Percentiles rank a stretch among this genome's conserved stretches.
Evolutionary conservation across 1,140 invertebrate species (phyloP).

Genomic region (Philopotamus ludificatus): DNA sequence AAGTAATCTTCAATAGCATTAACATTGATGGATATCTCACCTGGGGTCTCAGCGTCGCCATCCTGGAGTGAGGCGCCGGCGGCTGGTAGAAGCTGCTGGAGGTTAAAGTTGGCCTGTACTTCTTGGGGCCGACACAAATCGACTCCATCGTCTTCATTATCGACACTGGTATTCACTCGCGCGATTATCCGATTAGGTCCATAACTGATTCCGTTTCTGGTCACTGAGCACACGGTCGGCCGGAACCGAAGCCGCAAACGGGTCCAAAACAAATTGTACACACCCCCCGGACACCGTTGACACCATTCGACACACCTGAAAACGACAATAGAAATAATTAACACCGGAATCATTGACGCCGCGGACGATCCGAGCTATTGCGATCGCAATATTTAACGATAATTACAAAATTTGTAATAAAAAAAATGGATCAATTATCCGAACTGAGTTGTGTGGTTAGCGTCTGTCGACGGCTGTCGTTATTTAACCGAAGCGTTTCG

Average conservation of each 20-base stretch:
- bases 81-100: constrained; percentile 52
- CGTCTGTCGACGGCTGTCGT: too few relatives aligned
- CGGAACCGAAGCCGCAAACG: not conserved
- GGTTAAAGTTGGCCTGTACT: constrained; percentile 52
- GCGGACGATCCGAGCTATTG: too few relatives aligned
- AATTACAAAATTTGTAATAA: too few relatives aligned
- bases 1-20: not conserved
- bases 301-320: constrained; percentile 4
- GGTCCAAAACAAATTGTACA: not conserved
- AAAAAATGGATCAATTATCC: too few relatives aligned
- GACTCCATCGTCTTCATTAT: constrained; percentile 56
- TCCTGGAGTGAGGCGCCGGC: constrained; percentile 50
- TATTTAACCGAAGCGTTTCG: too few relatives aligned
- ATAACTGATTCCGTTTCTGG: constrained; percentile 15
- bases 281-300: not conserved
- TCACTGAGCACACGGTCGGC: not conserved
- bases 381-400: too few relatives aligned
- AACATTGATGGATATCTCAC: constrained; percentile 43
- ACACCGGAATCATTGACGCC: too few relatives aligned
- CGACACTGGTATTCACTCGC: not conserved
- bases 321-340: not conserved
- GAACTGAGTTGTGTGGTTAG: too few relatives aligned
- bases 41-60: constrained; percentile 53
- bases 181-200: constrained; percentile 4
- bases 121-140: constrained; percentile 54